Conservation (phyloP, 1,140 invertebrate species). For the Neotoxoptera formosana region DNA sequence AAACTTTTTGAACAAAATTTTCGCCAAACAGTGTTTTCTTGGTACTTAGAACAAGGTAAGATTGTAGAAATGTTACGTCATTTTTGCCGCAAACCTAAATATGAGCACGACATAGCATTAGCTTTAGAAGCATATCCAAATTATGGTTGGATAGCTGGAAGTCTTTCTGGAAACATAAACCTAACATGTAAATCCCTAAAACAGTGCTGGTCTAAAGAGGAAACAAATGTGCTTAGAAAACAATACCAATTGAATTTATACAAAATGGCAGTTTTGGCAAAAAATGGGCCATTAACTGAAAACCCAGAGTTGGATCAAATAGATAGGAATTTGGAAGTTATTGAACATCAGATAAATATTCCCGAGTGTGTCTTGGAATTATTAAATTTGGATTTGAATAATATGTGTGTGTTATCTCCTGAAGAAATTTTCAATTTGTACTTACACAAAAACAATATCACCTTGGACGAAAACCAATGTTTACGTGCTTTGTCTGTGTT, state of each 20-base stretch:
- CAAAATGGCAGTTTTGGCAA: constrained; percentile 35
- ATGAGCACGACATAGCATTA: constrained; percentile 44
- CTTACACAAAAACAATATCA: not conserved
- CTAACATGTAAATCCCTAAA: constrained; percentile 36
- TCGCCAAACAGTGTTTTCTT: constrained; percentile 47
- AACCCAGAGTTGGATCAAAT: constrained; percentile 8
- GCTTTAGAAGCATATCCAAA: constrained; percentile 48
- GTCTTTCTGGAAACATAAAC: constrained; percentile 34
- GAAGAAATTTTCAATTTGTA: constrained; percentile 42
- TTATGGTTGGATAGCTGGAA: constrained; percentile 55
- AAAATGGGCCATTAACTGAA: constrained; percentile 7
- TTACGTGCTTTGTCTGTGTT: constrained; percentile 39
- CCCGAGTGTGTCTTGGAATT: constrained; percentile 30
- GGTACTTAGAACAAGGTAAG: constrained; percentile 52
- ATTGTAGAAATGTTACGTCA: constrained; percentile 42
- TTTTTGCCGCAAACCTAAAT: constrained; percentile 49
- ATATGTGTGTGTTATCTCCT: constrained; percentile 28
- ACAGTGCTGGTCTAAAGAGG: constrained; percentile 30
- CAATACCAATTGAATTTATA: constrained; percentile 40
- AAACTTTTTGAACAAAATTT: constrained; percentile 48
- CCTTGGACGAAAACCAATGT: constrained; percentile 44
- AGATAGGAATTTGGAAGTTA: constrained; percentile 13
- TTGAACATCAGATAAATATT: constrained; percentile 49
- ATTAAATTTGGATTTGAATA: not conserved
- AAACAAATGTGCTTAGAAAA: constrained; percentile 42